phyloP scores from a whole-genome alignment of 2,888 invertebrate species.

The Synanthedon vespiformis region DNA sequence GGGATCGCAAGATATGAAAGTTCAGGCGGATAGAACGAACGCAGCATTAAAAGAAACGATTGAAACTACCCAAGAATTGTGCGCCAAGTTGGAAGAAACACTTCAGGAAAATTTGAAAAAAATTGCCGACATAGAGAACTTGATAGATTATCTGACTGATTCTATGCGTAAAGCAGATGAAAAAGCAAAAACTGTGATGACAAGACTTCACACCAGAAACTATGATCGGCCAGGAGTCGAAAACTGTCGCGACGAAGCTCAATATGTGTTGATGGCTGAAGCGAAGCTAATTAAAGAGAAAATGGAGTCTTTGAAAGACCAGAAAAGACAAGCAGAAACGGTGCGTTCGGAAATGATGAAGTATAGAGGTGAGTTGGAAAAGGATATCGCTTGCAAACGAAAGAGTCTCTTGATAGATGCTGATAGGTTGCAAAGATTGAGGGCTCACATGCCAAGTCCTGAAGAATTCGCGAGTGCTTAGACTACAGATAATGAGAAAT shows the following conservation, averaged over 20 bases:
- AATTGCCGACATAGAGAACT: constrained; percentile 80
- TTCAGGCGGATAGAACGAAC: constrained; percentile 87
- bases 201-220: constrained; percentile 80
- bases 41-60: constrained; percentile 78
- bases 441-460: constrained; percentile 78
- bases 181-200: constrained; percentile 86
- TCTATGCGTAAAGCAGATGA: constrained; percentile 78
- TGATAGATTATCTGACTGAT: constrained; percentile 76
- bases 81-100: constrained; percentile 76
- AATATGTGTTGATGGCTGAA: constrained; percentile 80
- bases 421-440: constrained; percentile 71
- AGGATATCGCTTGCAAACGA: constrained; percentile 77
- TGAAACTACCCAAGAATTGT: constrained; percentile 78
- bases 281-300: constrained; percentile 72
- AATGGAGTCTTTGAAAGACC: constrained; percentile 61
- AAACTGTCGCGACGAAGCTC: constrained; percentile 85
- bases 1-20: constrained; percentile 82
- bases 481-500: constrained; percentile 1
- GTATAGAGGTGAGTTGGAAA: constrained; percentile 74
- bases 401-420: constrained; percentile 77
- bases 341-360: constrained; percentile 65
- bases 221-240: constrained; percentile 81
- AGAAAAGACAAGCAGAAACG: constrained; percentile 74
- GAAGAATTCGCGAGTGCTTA: constrained; percentile 72
- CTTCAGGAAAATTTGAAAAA: constrained; percentile 78